A percentile compares a stretch with the other conserved stretches of the same genome.
These are phyloP conservation scores for Anoplopoma fimbria DNA, from an alignment of 2,113 vertebrate genomes.

Conservation along the genomic window DNA sequence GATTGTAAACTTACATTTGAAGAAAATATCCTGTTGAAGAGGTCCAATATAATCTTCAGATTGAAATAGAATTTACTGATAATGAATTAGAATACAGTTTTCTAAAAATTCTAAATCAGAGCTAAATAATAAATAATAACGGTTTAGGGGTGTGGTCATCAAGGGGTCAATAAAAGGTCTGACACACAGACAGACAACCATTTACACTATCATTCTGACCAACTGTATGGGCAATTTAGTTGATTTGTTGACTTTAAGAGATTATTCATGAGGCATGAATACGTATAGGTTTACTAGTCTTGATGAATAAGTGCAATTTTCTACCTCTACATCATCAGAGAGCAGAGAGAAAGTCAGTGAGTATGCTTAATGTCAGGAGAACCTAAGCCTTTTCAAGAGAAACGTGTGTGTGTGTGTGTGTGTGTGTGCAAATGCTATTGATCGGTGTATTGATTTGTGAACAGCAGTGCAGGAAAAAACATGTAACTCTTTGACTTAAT, in stretches of 20 bases:
- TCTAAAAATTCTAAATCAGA: background rate
- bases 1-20: background rate
- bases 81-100: background rate
- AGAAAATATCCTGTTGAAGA: no score
- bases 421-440: constrained; percentile 1
- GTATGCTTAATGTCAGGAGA: background rate
- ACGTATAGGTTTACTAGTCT: background rate
- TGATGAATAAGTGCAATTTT: background rate
- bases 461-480: background rate
- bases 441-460: constrained; percentile 9
- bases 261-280: background rate
- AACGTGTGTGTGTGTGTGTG: background rate
- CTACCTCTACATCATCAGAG: background rate
- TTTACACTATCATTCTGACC: background rate
- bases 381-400: background rate
- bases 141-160: background rate
- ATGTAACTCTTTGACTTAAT: background rate
- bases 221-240: background rate
- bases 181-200: background rate
- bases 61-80: background rate
- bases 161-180: background rate
- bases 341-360: background rate
- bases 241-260: background rate
- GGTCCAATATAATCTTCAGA: background rate
- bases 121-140: background rate